Base-by-base conservation (phyloP, 2,888 invertebrate genomes). In the Torymus tubicola region DNA sequence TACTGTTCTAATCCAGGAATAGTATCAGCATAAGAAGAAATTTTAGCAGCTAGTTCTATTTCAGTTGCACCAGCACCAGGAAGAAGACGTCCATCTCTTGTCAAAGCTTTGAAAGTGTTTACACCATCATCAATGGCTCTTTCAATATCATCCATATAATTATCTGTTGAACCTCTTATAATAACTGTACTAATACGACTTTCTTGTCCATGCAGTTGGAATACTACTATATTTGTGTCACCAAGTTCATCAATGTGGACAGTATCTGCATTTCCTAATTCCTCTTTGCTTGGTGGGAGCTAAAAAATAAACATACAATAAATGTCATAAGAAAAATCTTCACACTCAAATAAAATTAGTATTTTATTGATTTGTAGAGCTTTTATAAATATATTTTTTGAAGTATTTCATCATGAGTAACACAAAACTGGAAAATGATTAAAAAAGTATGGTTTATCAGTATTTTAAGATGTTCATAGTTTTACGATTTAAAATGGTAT, bases 81-180 rank as follows among this genome's bases (percentile, higher is more conserved):
- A 24, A 99, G 90, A 86, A 97, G 94, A 85, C 94, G 92, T 86
- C 94, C 94, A 90, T 95, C 97, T 88, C 95, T 94, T 0, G 96
- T 95, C 57, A 98, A 92, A 73, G 96, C 96, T 91, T 99, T 99
- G 92, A 97, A 99, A 53, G 98, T 99, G 90, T 99, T 99, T 21
- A 99, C 98, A 82, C 98, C 99, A 92, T 99, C 99, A 91, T 99
- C 98, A 86, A 99, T 95, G 42, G 99, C 98, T 82, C 99, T 93
- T 92, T 99, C 99, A 87, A 99, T 96, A 87, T 99, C 99, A 91
- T 99, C 99, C 97, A 99, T 97, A 88, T 96, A 97, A 91, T 99
- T 99, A 85, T 99, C 98, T 4, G 99, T 99, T 0, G 99, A 96
- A 0, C 99, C 99, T 84, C 99, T 94, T 82, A 99, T 93, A 13